Evolutionary conservation across 1,140 invertebrate genomes (phyloP).

Genomic region (Caenorhabditis latens): DNA sequence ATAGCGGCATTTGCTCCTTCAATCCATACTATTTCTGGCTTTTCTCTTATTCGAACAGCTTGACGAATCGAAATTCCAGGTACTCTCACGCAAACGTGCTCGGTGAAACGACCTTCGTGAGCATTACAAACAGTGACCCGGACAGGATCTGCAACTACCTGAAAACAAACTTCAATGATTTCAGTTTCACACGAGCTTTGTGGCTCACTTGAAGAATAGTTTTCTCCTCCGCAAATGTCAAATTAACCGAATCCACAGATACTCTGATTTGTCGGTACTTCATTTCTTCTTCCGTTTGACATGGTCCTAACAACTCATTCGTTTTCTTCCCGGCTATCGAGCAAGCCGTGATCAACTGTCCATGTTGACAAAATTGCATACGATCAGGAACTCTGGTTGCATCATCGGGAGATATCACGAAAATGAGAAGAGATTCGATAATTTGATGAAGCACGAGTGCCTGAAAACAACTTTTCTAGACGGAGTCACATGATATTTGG

Average conservation of each 20-base stretch:
- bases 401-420: slow-evolving; percentile 90
- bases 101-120: slow-evolving; percentile 67
- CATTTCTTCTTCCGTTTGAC: slow-evolving; percentile 82
- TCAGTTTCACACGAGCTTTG: background rate
- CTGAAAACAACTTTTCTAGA: slow-evolving; percentile 76
- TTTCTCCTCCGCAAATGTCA: slow-evolving; percentile 90
- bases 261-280: slow-evolving; percentile 94
- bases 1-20: slow-evolving; percentile 52
- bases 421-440: slow-evolving; percentile 88
- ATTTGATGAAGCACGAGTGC: slow-evolving; percentile 88
- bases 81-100: slow-evolving; percentile 64
- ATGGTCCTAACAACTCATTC: slow-evolving; percentile 79
- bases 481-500: too few species aligned
- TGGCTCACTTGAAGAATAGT: slow-evolving; percentile 78
- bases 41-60: slow-evolving; percentile 8
- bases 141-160: slow-evolving; percentile 83
- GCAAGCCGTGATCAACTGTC: slow-evolving; percentile 85
- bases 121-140: slow-evolving; percentile 71
- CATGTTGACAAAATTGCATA: slow-evolving; percentile 88
- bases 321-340: slow-evolving; percentile 4
- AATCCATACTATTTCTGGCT: slow-evolving; percentile 30
- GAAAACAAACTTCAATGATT: slow-evolving; percentile 81
- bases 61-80: slow-evolving; percentile 26
- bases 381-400: slow-evolving; percentile 85
- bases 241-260: slow-evolving; percentile 89